Percentiles rank a stretch among this genome's conserved stretches.
Conservation (phyloP, 2,797 vertebrate species). For the Eremophila alpestris region DNA sequence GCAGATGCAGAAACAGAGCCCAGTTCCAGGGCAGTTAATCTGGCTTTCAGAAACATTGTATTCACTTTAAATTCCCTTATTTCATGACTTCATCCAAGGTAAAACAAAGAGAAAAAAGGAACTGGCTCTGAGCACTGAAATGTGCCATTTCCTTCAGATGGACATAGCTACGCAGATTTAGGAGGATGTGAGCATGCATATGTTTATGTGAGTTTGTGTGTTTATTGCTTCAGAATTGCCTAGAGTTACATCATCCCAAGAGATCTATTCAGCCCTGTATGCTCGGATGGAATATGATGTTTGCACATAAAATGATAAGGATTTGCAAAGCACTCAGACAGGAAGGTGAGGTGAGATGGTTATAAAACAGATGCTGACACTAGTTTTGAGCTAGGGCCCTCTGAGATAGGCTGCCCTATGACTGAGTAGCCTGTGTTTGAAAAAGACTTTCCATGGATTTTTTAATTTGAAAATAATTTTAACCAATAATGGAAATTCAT, state of each 20-base stretch:
- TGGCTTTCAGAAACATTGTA: slow-evolving; percentile 34
- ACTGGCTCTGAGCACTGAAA: not conserved
- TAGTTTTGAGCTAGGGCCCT: not conserved
- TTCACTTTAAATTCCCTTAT: slow-evolving; percentile 45
- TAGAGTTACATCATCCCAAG: slow-evolving; percentile 50
- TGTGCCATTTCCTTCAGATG: slow-evolving; percentile 11
- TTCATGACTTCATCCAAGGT: slow-evolving; percentile 32
- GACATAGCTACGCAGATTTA: slow-evolving; percentile 24
- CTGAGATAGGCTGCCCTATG: not conserved
- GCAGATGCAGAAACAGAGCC: not conserved
- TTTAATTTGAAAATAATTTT: slow-evolving; percentile 26
- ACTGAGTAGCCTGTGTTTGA: not conserved
- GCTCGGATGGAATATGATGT: slow-evolving; percentile 45
- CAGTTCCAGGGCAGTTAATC: slow-evolving; percentile 31
- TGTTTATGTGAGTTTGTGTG: slow-evolving; percentile 44
- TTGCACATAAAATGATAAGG: slow-evolving; percentile 42
- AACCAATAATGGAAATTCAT: not conserved
- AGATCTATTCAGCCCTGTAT: slow-evolving; percentile 7
- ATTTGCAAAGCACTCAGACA: slow-evolving; percentile 32
- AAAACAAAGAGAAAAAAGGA: slow-evolving; percentile 39
- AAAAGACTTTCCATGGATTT: not conserved
- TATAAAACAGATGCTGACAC: slow-evolving; percentile 37
- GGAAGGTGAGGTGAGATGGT: slow-evolving; percentile 24
- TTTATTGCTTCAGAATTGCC: slow-evolving; percentile 49
- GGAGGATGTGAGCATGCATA: slow-evolving; percentile 48